These are phyloP conservation scores for Chaitophorus viminalis DNA, from an alignment of 2,888 invertebrate species.

Conservation along the genomic window DNA sequence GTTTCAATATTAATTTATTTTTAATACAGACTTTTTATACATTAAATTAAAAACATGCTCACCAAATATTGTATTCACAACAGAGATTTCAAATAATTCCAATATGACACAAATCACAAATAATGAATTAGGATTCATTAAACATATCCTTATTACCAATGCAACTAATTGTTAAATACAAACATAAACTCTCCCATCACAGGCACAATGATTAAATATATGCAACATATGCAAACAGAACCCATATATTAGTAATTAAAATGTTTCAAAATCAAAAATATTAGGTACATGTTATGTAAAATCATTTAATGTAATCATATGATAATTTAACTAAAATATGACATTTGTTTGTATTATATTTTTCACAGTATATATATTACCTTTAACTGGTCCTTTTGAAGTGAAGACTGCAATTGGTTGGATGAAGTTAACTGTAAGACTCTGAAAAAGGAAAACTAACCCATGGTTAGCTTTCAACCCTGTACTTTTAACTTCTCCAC, in stretches of 20 bases:
- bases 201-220: no score
- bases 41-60: no score
- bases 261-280: no score
- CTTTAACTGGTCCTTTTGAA: not conserved
- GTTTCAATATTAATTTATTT: not conserved
- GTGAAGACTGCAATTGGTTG: not conserved
- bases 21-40: not conserved
- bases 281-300: not conserved
- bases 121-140: no score
- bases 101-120: no score
- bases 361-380: not conserved
- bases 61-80: no score
- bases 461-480: slow-evolving; percentile 5
- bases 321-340: no score
- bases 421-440: not conserved
- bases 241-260: not conserved
- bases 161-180: not conserved
- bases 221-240: no score
- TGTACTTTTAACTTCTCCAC: not conserved
- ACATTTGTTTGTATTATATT: no score
- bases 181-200: not conserved
- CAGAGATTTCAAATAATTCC: not conserved
- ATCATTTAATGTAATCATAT: no score
- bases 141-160: not conserved
- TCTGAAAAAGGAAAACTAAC: no score